Base-by-base conservation (phyloP, 2,888 invertebrate genomes). In the Atrina japonica region DNA sequence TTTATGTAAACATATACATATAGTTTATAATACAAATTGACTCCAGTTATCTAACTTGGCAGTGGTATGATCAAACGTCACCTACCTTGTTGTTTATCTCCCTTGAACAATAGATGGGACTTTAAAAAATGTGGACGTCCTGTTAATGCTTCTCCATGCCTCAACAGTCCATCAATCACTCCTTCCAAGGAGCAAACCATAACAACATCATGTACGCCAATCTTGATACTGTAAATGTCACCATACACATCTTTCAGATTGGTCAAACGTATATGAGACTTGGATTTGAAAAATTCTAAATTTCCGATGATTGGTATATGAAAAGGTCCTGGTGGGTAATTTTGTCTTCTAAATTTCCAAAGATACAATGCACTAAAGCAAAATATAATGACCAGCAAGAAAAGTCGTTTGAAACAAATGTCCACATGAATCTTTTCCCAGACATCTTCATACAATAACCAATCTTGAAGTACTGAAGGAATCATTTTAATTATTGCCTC, bases 201-300 rank as follows among this genome's bases (percentile, higher is more conserved):
- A 1, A 86, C 78, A 9, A 83, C 70, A 21, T 71, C 70, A 27
- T 81, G 66, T 35, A 73, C 74, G 0, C 85, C 85, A 7, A 82
- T 59, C 29, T 75, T 75, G n/a, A 85, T 53, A 58, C 80, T 77
- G 61, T 75, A 85, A 9, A 85, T 68, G 69, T 84, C 79, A 1
- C 86, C 86, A 69, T 85, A 86, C n/a, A 67, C 65, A 14, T 78
- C 77, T 45, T 75, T 80, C 25, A 84, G 59, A 50, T 81, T 70
- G 16, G 83, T 77, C 50, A 86, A 67, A 23, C 67, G 72, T 7
- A 83, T 77, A 56, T 86, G 81, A 7, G 83, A 75, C 60, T 70
- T 77, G 0, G 70, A 59, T 23, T 64, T 61, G 18, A 84, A 64
- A 21, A 77, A 61, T 21, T 77, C 75, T 3, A 78, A 43, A 65